Percentiles rank a stretch among this genome's conserved stretches.
Evolutionary conservation across 92 coral and sea anemone genomes (phyloP).

Genomic region (Palythoa heliodiscus): DNA sequence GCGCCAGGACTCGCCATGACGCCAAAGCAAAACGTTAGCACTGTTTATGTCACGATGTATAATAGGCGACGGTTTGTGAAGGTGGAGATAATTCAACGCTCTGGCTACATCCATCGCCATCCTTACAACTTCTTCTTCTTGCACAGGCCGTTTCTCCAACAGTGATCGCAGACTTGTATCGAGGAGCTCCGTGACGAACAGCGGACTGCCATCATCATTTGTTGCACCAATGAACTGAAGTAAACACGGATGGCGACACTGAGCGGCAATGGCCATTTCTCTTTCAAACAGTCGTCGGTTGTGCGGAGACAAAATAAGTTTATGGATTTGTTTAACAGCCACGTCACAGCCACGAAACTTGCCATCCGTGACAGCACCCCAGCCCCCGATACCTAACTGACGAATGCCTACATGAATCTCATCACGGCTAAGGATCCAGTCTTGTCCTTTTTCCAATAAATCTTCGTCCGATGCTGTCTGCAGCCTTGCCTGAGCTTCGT

Average conservation of each 20-base stretch:
- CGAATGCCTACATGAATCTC: slow-evolving; percentile 69
- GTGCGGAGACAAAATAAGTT: slow-evolving; percentile 89
- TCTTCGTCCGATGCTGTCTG: slow-evolving; percentile 10
- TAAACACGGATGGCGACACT: slow-evolving; percentile 91
- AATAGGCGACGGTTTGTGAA: slow-evolving; percentile 86
- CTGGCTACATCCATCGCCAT: slow-evolving; percentile 77
- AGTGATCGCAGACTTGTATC: slow-evolving; percentile 77
- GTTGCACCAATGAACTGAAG: slow-evolving; percentile 97
- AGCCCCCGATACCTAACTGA: slow-evolving; percentile 83
- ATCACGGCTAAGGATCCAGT: slow-evolving; percentile 88
- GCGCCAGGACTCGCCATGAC: slow-evolving; percentile 83
- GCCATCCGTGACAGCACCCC: slow-evolving; percentile 90
- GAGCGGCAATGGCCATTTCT: slow-evolving; percentile 93
- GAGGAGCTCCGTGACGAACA: slow-evolving; percentile 89
- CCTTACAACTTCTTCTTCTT: slow-evolving; percentile 63
- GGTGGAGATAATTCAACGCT: slow-evolving; percentile 90
- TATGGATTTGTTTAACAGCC: slow-evolving; percentile 92
- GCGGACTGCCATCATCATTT: slow-evolving; percentile 78
- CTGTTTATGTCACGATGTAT: slow-evolving; percentile 97
- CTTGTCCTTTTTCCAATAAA: slow-evolving; percentile 48
- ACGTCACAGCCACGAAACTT: slow-evolving; percentile 89
- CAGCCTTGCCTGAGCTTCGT: background rate
- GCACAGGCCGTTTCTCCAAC: slow-evolving; percentile 71
- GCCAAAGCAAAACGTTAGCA: slow-evolving; percentile 95
- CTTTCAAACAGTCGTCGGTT: slow-evolving; percentile 89